Conservation (phyloP, 1,140 invertebrate species). For the Diorhabda carinulata region DNA sequence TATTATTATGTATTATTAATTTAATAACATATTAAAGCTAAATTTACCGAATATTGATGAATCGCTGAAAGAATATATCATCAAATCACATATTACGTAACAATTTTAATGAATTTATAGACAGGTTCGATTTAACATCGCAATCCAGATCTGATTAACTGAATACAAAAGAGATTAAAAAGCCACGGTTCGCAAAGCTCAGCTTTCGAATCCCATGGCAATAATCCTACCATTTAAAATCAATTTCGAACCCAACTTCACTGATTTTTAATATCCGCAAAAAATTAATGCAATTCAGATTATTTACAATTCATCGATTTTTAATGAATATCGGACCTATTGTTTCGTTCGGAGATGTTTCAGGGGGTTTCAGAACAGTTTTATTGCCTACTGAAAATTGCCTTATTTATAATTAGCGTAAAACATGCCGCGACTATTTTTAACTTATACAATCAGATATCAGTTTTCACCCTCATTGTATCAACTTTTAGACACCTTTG, state of each 20-base stretch:
- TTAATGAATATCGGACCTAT: conserved; percentile 21
- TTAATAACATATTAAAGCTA: not conserved
- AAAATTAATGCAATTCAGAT: conserved; percentile 30
- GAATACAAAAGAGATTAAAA: conserved; percentile 30
- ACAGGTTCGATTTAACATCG: conserved; percentile 12
- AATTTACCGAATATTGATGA: not conserved
- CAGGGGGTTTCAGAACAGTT: not conserved
- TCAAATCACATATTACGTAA: not conserved
- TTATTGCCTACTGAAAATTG: not conserved
- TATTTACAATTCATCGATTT: conserved; percentile 31
- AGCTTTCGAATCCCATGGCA: conserved; percentile 28
- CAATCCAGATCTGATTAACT: conserved; percentile 26
- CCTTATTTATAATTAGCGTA: no score
- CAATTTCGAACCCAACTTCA: conserved; percentile 31
- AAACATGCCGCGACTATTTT: no score
- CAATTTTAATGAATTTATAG: conserved; percentile 13
- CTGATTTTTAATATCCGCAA: conserved; percentile 31
- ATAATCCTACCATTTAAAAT: conserved; percentile 32
- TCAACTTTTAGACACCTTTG: no score
- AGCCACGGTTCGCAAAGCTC: conserved; percentile 28
- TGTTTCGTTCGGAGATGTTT: not conserved
- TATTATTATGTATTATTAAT: no score
- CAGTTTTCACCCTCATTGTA: no score
- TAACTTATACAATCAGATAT: no score
- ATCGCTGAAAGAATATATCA: not conserved